Percentiles rank a stretch among this genome's conserved stretches.
Conservation (phyloP, 1,140 invertebrate species). For the Drosophila mojavensis region DNA sequence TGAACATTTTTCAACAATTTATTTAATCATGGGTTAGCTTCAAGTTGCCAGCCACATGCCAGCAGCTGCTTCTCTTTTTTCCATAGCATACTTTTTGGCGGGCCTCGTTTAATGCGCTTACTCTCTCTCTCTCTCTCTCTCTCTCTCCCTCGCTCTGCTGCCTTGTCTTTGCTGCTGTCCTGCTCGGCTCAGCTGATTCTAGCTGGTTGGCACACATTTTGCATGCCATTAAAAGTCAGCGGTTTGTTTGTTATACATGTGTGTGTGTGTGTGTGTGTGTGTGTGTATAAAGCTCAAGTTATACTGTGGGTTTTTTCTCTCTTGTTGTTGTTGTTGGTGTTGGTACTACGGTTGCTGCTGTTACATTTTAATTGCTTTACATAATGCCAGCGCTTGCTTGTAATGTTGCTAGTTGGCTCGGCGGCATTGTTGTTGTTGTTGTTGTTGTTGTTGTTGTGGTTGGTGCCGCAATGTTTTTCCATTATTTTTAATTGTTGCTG, state of each 20-base stretch:
- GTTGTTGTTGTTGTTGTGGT: slow-evolving; percentile 7
- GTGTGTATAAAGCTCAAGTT: slow-evolving; percentile 51
- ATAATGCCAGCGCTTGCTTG: slow-evolving; percentile 61
- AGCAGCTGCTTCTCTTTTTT: slow-evolving; percentile 29
- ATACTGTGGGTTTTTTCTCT: slow-evolving; percentile 46
- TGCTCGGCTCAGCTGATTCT: slow-evolving; percentile 2
- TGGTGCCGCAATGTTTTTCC: slow-evolving; percentile 52
- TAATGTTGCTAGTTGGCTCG: slow-evolving; percentile 31
- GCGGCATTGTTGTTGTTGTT: slow-evolving; percentile 4
- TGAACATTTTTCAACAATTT: slow-evolving; percentile 81
- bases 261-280: slow-evolving; percentile 27
- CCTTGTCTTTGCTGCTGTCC: neutral
- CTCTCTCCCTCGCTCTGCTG: neutral
- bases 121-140: neutral
- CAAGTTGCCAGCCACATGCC: slow-evolving; percentile 38
- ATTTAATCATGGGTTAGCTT: slow-evolving; percentile 75
- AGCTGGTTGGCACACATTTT: slow-evolving; percentile 49
- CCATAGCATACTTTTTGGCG: slow-evolving; percentile 40
- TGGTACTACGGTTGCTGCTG: slow-evolving; percentile 39
- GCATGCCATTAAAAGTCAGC: slow-evolving; percentile 75
- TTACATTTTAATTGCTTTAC: slow-evolving; percentile 79
- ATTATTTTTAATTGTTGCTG: slow-evolving; percentile 77
- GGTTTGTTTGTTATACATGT: slow-evolving; percentile 51
- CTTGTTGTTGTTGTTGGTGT: slow-evolving; percentile 26
- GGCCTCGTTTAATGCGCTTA: slow-evolving; percentile 30